Base-by-base conservation (phyloP, 1,140 invertebrate genomes). In the Zaprionus tsacasi region DNA sequence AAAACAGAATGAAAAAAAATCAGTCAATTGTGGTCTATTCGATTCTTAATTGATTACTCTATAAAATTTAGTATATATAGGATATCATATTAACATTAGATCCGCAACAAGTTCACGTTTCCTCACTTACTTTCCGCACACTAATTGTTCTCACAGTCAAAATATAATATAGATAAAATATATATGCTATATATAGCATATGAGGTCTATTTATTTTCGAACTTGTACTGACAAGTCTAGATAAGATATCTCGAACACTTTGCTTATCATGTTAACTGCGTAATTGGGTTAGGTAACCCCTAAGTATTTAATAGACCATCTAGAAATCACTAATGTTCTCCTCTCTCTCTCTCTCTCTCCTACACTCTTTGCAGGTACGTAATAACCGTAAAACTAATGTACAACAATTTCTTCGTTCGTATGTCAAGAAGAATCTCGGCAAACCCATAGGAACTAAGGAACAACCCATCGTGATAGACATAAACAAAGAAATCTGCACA, bases 121-220 rank as follows among this genome's bases (percentile, higher is more conserved):
- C 21, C 21, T 1, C 27, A 30, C 27, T 30, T 30, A 6, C 27
- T 30, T 30, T 10, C 15, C n/a, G 2, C 21, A 21, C 7, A 15
- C 40, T 45, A 45, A 45, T 45, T 45, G 40, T 7, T 45, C 6
- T 45, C 13, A 2, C 40, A 3, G n/a, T 45, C 40, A 8, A 5
- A n/a, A 15, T 45, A 3, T 43, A 15, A 43, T 17, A 6, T 45
- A 15, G n/a, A n/a, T n/a, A n/a, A n/a, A n/a, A 43, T 8, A 6
- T 45, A 45, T 45, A 15, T 15, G 2, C 25, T 43, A 15, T 35
- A 7, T 15, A 15, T 8, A 3, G 0, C 40, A 15, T 15, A 15
- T n/a, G n/a, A n/a, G n/a, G n/a, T n/a, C n/a, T n/a, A n/a, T 43
- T 43, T 48, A 6, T 50, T 50, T 25, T 50, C 45, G 45, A 50